Base-by-base conservation (phyloP, 2,113 vertebrate genomes). In the Petrocephalus zakoni region DNA sequence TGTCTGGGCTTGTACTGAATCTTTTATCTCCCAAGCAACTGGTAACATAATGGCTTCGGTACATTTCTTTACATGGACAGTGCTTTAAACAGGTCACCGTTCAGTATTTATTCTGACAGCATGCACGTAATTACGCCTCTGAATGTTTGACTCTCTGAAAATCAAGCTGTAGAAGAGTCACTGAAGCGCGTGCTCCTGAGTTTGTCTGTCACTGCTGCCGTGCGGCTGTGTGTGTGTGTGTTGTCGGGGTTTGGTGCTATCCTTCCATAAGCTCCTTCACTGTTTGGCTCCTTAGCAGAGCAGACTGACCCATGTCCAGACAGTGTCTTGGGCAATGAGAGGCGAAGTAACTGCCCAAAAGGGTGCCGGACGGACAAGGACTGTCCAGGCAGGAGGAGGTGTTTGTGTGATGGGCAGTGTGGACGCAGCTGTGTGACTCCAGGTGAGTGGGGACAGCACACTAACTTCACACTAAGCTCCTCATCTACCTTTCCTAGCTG, bases 401-500 rank as follows among this genome's bases (percentile, higher is more conserved):
- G 96, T 91, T 91, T 95, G 87, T 97, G 96, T 56, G 96, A 97
- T 8, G 96, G 96, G 46, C 92, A 94, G 46, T 97, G 96, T 91
- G 96, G 96, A 85, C 92, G 96, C 93, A 97, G 96, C 95, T 97
- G 96, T 88, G 94, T 97, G 89, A 93, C 90, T 91, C 94, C 95
- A 94, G 94, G 96, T 96, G 93, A n/a, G 46, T n/a, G n/a, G n/a
- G n/a, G n/a, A n/a, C n/a, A n/a, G n/a, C n/a, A n/a, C n/a, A n/a
- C n/a, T n/a, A n/a, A n/a, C n/a, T n/a, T n/a, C 61, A 21, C 22
- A 87, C 15, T 22, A n/a, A 25, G 25, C 46, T 37, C 52, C 5
- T 21, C 87, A 49, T 78, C 29, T 42, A 51, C 51, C 19, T 49
- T 22, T 29, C 6, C 25, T 52, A n/a, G 46, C 22, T 51, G 47